Evolutionary conservation across 2,888 invertebrate species (phyloP).

Genomic region (Erebia palarica): DNA sequence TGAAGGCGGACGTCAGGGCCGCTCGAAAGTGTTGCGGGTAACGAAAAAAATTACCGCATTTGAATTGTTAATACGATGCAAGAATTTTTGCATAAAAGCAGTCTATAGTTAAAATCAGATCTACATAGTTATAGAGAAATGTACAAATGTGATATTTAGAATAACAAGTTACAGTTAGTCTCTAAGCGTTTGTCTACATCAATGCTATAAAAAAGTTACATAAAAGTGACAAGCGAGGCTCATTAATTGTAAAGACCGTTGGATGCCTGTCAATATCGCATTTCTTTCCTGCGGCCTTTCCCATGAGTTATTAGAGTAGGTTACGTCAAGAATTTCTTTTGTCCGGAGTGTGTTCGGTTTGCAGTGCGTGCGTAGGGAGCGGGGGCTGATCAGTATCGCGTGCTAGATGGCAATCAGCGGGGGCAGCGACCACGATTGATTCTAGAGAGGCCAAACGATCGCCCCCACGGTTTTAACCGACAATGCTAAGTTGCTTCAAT

Average conservation of each 20-base stretch:
- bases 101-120: constrained; percentile 68
- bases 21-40: constrained; percentile 76
- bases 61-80: constrained; percentile 76
- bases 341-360: constrained; percentile 49
- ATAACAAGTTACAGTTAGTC: background rate
- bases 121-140: constrained; percentile 52
- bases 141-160: constrained; percentile 16
- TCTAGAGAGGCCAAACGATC: constrained; percentile 55
- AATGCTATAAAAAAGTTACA: constrained; percentile 18
- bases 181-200: constrained; percentile 14
- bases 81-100: constrained; percentile 75
- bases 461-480: constrained; percentile 39
- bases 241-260: constrained; percentile 40
- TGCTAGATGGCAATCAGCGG: constrained; percentile 73
- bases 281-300: constrained; percentile 43
- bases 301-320: constrained; percentile 53
- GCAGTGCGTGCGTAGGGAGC: constrained; percentile 64
- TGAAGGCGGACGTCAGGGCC: constrained; percentile 73
- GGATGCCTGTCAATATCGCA: constrained; percentile 44
- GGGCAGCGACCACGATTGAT: constrained; percentile 75
- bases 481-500: constrained; percentile 37
- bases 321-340: constrained; percentile 68
- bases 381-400: constrained; percentile 75
- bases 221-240: constrained; percentile 24
- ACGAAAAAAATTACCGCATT: constrained; percentile 73